Evolutionary conservation across 1,140 invertebrate genomes (phyloP), one percentile per base, ranked within the genome.

Genomic region (Eubasilissa regina): DNA sequence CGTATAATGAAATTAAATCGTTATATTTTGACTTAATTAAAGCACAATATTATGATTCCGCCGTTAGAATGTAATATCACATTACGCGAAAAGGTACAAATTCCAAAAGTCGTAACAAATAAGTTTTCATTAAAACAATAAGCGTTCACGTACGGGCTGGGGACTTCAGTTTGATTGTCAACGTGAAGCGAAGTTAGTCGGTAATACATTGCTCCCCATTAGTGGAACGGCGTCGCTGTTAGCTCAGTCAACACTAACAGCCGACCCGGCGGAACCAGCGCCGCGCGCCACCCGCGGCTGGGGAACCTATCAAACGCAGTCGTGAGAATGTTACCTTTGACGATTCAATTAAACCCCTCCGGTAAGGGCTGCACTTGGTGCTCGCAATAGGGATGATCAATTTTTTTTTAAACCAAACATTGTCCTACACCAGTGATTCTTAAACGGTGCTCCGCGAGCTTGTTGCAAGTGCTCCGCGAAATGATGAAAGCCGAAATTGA

Each of bases 281-380:
- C 48, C 25, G 1, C 1, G 1, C 25, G 6, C 25, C 25, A n/a
- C n/a, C 0, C 1, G 53, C 6, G 53, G 0, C 12, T 35, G 25
- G 25, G 13, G 13, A n/a, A 12, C 60, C n/a, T 25, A 62, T 62
- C 58, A 62, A 62, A 62, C 58, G 58, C 17, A 35, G 13, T 64
- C 25, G 60, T 64, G 60, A 64, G 10, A 64, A 64, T 44, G 0
- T 64, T 64, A 43, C 25, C 60, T 64, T 12, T 64, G 60, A 64
- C n/a, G 60, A 64, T 64, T 64, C 25, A 64, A 64, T 64, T 64
- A 64, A 13, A 58, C 55, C 10, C 0, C 4, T 51, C 8, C 4
- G 60, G 35, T 12, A 4, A 64, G 11, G n/a, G 60, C 19, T 43
- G 35, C 19, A n/a, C 60, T 58, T 10, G 17, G 15, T 15, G 17